These are phyloP conservation scores for Dryoscopus gambensis DNA, from an alignment of 2,113 vertebrate genomes.

Conservation along the genomic window DNA sequence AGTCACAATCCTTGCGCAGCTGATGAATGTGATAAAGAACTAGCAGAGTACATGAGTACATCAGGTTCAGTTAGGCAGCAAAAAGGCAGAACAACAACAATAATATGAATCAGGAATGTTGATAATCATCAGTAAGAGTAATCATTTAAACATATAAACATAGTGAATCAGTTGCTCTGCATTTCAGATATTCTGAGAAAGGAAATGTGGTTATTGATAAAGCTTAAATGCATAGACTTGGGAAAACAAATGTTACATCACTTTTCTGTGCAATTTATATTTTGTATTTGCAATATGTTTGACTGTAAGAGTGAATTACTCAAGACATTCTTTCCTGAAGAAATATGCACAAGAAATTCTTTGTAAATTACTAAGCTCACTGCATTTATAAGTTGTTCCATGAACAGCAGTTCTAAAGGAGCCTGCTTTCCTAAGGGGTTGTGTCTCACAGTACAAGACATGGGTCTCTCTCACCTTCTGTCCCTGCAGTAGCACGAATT, in stretches of 20 bases:
- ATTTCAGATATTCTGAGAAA: background rate
- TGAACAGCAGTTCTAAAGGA: background rate
- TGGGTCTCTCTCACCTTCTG: background rate
- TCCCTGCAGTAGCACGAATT: background rate
- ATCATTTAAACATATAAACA: background rate
- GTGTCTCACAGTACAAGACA: background rate
- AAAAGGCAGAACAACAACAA: background rate
- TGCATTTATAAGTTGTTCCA: background rate
- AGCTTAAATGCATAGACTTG: background rate
- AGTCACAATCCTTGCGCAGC: background rate
- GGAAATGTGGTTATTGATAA: background rate
- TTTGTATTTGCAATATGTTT: background rate
- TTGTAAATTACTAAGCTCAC: background rate
- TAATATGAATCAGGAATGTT: background rate
- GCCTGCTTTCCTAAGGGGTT: background rate
- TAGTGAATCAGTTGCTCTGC: background rate
- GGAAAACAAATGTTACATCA: background rate
- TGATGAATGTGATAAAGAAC: background rate
- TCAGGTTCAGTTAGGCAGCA: background rate
- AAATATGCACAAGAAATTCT: background rate
- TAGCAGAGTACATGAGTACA: background rate
- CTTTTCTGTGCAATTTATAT: conserved; percentile 11
- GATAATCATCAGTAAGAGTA: background rate
- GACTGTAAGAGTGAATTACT: background rate
- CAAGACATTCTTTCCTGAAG: background rate